A percentile compares a stretch with the other conserved stretches of the same genome.
Evolutionary conservation across 2,888 invertebrate genomes (phyloP).

Genomic region (Drosophila mimetica): DNA sequence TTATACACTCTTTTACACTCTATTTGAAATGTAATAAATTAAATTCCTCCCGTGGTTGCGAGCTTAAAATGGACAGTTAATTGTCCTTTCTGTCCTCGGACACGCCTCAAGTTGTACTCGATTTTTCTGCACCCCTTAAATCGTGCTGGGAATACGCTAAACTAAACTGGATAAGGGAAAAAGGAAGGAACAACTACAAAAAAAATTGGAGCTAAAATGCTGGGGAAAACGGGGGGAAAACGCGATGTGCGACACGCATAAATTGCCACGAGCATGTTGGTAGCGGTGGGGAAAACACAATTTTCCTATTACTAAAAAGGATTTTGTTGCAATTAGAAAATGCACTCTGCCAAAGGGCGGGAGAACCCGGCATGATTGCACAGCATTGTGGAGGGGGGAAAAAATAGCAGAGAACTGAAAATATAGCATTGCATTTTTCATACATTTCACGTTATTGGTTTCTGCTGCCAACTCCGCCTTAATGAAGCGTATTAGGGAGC

Average conservation of each 20-base stretch:
- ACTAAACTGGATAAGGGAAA: conserved; percentile 6
- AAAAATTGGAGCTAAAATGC: background rate
- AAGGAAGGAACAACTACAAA: background rate
- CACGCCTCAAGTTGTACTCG: background rate
- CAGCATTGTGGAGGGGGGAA: conserved; percentile 2
- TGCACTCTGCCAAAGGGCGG: conserved; percentile 57
- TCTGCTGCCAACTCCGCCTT: conserved; percentile 11
- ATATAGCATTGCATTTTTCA: background rate
- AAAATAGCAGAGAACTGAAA: background rate
- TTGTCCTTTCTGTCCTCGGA: background rate
- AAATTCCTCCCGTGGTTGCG: background rate
- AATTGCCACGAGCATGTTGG: conserved; percentile 43
- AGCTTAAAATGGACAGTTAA: background rate
- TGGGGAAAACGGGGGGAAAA: conserved; percentile 16
- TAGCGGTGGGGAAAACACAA: conserved; percentile 64
- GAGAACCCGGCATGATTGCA: conserved; percentile 13
- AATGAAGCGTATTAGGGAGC: conserved; percentile 56
- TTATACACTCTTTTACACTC: no score
- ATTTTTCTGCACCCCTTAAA: background rate
- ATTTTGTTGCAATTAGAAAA: conserved; percentile 77
- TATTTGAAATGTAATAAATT: no score
- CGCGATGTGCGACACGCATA: conserved; percentile 57
- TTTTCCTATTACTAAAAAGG: conserved; percentile 70
- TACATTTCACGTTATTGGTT: conserved; percentile 13
- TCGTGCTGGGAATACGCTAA: conserved; percentile 31